phyloP scores from a whole-genome alignment of 1,140 invertebrate species.

The Agraylea sexmaculata region DNA sequence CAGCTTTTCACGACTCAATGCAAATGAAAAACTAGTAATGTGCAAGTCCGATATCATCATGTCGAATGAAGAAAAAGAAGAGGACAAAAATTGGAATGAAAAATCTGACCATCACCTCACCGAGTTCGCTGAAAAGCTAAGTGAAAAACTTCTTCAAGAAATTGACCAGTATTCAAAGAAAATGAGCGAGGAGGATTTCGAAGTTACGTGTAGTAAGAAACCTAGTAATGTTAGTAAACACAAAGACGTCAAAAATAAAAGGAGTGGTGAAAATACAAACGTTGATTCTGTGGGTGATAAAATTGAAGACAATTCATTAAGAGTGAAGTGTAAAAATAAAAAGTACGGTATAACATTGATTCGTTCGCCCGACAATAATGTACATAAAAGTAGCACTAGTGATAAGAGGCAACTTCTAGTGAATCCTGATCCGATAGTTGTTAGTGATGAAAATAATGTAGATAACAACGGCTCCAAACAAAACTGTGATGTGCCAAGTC shows the following conservation, averaged over 20 bases:
- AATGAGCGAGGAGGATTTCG: constrained; percentile 40
- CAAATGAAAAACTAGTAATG: constrained; percentile 36
- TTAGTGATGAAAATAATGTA: constrained; percentile 10
- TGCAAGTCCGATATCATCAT: constrained; percentile 39
- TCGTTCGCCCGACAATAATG: constrained; percentile 21
- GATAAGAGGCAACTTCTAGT: too few relatives aligned
- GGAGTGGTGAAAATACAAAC: too few relatives aligned
- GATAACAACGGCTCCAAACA: constrained; percentile 35
- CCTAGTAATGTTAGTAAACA: constrained; percentile 5
- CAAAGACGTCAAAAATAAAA: constrained; percentile 21
- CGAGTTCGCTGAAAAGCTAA: constrained; percentile 64
- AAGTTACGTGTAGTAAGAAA: constrained; percentile 35
- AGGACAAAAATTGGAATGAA: constrained; percentile 45
- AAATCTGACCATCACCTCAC: constrained; percentile 55
- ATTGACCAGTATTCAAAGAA: constrained; percentile 54
- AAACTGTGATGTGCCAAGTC: constrained; percentile 32
- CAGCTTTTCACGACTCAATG: constrained; percentile 37
- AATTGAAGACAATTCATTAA: too few relatives aligned
- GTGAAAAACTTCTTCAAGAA: constrained; percentile 60
- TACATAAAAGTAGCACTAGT: too few relatives aligned
- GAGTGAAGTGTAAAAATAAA: not conserved
- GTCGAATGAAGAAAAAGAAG: constrained; percentile 39
- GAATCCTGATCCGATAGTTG: too few relatives aligned
- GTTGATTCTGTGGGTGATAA: too few relatives aligned
- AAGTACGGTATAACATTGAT: constrained; percentile 13